A percentile compares a stretch with the other conserved stretches of the same genome.
Evolutionary conservation across 2,888 invertebrate species (phyloP).

Genomic region (Erpobdella octoculata): DNA sequence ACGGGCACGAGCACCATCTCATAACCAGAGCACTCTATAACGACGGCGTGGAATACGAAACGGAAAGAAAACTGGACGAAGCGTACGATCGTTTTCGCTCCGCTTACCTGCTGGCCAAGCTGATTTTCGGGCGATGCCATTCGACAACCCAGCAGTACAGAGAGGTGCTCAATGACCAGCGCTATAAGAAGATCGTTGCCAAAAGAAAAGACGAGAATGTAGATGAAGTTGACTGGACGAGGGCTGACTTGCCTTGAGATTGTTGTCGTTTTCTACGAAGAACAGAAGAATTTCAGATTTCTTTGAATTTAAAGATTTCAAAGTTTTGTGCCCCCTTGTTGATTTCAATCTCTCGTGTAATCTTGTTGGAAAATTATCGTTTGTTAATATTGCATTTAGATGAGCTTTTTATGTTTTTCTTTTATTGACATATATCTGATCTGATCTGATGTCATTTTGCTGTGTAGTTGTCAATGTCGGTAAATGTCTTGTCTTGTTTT

Average conservation of each 20-base stretch:
- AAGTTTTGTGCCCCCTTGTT: too few species aligned
- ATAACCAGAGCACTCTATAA: slow-evolving; percentile 36
- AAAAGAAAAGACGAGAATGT: not conserved
- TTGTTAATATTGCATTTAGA: too few species aligned
- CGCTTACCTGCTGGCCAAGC: slow-evolving; percentile 26
- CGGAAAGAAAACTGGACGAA: slow-evolving; percentile 31
- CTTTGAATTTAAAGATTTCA: too few species aligned
- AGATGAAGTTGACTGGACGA: not conserved
- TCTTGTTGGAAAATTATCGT: too few species aligned
- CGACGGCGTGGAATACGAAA: slow-evolving; percentile 37
- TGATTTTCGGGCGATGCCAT: slow-evolving; percentile 26
- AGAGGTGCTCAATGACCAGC: not conserved
- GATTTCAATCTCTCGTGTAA: too few species aligned
- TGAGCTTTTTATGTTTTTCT: too few species aligned
- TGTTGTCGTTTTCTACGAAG: too few species aligned
- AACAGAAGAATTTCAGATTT: too few species aligned
- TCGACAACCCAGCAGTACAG: not conserved
- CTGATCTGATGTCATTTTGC: too few species aligned
- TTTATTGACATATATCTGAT: too few species aligned
- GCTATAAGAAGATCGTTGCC: not conserved
- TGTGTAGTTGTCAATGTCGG: too few species aligned
- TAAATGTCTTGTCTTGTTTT: too few species aligned
- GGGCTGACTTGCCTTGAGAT: not conserved
- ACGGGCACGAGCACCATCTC: slow-evolving; percentile 22
- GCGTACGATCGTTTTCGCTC: slow-evolving; percentile 32